Conservation (phyloP, 2,113 vertebrate species). For the Clarias magur region DNA sequence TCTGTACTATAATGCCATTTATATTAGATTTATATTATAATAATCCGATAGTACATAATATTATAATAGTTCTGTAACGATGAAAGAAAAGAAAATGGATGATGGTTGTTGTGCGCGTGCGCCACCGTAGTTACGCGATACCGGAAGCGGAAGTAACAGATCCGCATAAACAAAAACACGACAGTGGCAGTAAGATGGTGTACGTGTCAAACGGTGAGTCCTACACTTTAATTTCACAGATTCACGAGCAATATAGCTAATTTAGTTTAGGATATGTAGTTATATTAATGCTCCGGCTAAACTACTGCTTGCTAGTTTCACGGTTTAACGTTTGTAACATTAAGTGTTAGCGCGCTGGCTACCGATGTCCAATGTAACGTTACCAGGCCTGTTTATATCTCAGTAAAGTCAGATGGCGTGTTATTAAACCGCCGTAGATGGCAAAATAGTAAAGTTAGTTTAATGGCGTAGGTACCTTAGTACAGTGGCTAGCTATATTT, state of each 20-base stretch:
- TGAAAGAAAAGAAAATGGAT: too few relatives aligned
- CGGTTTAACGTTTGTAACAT: not conserved
- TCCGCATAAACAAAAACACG: constrained; percentile 57
- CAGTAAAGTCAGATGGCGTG: not conserved
- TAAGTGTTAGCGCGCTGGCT: not conserved
- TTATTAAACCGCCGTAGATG: not conserved
- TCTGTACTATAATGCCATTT: too few relatives aligned
- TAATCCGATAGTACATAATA: too few relatives aligned
- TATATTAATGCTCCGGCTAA: not conserved
- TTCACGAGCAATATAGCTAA: not conserved
- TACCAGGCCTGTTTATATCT: not conserved
- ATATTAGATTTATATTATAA: too few relatives aligned
- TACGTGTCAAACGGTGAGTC: constrained; percentile 92
- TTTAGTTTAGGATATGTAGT: not conserved
- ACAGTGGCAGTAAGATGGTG: constrained; percentile 74
- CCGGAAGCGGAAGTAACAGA: constrained; percentile 25
- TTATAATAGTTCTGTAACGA: too few relatives aligned
- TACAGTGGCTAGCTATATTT: not conserved
- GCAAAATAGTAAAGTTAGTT: not conserved
- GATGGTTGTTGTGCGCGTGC: not conserved
- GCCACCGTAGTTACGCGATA: not conserved
- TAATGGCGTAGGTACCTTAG: not conserved
- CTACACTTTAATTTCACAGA: not conserved
- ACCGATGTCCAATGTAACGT: not conserved
- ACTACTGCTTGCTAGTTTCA: not conserved